These are phyloP conservation scores for Drosophila kanekoi DNA, from an alignment of 2,888 invertebrate species.

Conservation along the genomic window DNA sequence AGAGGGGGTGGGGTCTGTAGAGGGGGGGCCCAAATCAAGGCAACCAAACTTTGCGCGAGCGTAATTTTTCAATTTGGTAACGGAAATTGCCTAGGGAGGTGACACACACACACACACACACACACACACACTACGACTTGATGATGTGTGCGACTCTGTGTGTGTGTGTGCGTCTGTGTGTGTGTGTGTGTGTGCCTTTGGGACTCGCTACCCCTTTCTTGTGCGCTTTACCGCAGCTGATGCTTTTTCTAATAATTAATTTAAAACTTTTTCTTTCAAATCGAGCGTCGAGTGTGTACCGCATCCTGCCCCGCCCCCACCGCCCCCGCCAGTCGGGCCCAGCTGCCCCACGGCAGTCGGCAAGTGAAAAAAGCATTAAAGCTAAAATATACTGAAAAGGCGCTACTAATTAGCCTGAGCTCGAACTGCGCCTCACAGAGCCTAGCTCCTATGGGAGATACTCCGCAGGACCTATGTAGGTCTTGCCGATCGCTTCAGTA, in stretches of 20 bases:
- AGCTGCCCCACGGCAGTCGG: neutral
- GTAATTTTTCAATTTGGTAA: conserved; percentile 85
- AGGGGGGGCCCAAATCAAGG: conserved; percentile 48
- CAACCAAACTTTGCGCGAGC: conserved; percentile 76
- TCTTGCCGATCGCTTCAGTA: too few relatives aligned
- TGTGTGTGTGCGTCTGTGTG: conserved; percentile 20
- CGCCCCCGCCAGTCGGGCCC: neutral
- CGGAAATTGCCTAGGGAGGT: conserved; percentile 85
- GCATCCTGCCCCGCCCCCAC: neutral
- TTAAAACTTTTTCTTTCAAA: conserved; percentile 83
- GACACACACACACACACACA: conserved; percentile 66
- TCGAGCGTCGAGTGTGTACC: conserved; percentile 39
- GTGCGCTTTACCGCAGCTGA: conserved; percentile 68
- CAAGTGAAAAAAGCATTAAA: conserved; percentile 2
- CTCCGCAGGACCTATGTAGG: too few relatives aligned
- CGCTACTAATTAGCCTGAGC: conserved; percentile 39
- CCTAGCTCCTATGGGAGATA: too few relatives aligned
- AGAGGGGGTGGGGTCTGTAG: neutral
- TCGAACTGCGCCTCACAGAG: neutral
- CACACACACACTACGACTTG: conserved; percentile 24
- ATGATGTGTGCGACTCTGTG: conserved; percentile 11
- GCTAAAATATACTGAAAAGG: conserved; percentile 22
- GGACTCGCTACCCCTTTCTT: conserved; percentile 42
- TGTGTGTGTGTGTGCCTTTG: conserved; percentile 30
- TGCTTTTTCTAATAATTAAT: conserved; percentile 84